phyloP scores from a whole-genome alignment of 2,113 vertebrate species.

The Vulpes lagopus region DNA sequence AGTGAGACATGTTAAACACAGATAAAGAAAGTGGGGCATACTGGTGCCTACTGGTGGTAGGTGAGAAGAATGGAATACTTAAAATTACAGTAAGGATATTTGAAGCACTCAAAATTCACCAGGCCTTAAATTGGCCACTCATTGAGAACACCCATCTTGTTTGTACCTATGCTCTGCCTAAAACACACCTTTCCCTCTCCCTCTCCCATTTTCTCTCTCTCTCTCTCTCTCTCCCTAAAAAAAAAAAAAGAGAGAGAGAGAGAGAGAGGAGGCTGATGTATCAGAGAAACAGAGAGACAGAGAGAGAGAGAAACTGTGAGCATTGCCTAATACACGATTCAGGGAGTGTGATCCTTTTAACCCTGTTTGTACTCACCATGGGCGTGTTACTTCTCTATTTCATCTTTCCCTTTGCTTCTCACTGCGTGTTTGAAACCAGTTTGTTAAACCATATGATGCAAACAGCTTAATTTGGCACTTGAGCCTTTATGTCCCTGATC shows the following conservation, averaged over 20 bases:
- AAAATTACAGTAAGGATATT: background rate
- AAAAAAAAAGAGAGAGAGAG: background rate
- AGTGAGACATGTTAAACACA: rapidly evolving
- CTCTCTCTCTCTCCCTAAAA: background rate
- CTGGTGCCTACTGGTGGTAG: background rate
- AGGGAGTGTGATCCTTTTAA: background rate
- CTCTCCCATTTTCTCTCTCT: background rate
- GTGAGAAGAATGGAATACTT: background rate
- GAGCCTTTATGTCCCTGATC: background rate
- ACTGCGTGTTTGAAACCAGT: background rate
- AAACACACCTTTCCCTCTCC: background rate
- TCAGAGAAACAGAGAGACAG: no score
- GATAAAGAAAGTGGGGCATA: rapidly evolving
- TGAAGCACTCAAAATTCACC: background rate
- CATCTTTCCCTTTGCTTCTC: background rate
- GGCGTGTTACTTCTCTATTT: background rate
- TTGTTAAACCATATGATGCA: background rate
- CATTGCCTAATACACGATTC: background rate
- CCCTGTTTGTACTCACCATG: no score
- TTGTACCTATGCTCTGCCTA: background rate
- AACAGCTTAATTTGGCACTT: background rate
- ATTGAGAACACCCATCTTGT: no score
- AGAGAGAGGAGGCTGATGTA: background rate
- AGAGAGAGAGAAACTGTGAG: background rate
- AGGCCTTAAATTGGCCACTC: background rate